These are phyloP conservation scores for Hirtodrosophila duncani DNA, from an alignment of 2,888 invertebrate genomes.

Conservation along the genomic window DNA sequence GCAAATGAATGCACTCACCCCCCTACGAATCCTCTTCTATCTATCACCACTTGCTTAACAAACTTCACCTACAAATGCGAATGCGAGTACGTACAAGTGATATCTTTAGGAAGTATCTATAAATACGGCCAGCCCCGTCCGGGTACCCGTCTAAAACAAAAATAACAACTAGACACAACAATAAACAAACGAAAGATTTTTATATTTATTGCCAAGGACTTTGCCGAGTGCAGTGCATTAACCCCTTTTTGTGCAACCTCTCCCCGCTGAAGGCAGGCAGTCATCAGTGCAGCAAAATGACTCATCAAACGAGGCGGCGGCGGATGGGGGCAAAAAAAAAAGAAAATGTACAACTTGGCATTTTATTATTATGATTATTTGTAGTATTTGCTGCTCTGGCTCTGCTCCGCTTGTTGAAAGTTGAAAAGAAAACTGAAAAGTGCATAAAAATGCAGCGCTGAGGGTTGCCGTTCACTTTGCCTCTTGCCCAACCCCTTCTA, in stretches of 20 bases:
- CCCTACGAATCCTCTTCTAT: too few relatives aligned
- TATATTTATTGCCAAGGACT: constrained; percentile 67
- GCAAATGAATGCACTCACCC: too few relatives aligned
- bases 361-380: constrained; percentile 73
- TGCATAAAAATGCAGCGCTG: constrained; percentile 65
- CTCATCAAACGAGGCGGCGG: constrained; percentile 53
- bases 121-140: too few relatives aligned
- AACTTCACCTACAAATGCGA: too few relatives aligned
- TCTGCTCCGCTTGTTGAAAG: constrained; percentile 49
- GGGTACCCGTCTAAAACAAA: too few relatives aligned
- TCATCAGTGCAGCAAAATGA: constrained; percentile 55
- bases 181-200: constrained; percentile 62
- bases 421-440: constrained; percentile 64
- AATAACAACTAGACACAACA: constrained; percentile 18
- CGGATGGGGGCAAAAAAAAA: constrained; percentile 13
- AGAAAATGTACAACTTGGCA: constrained; percentile 68
- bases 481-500: not conserved
- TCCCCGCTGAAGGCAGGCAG: not conserved
- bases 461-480: constrained; percentile 23
- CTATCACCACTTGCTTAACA: too few relatives aligned
- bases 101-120: too few relatives aligned
- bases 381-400: constrained; percentile 65
- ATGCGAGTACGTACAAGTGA: too few relatives aligned
- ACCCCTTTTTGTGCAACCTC: constrained; percentile 51
- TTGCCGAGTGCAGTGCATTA: constrained; percentile 57